phyloP scores from a whole-genome alignment of 1,140 invertebrate genomes.

The Tribolium castaneum region DNA sequence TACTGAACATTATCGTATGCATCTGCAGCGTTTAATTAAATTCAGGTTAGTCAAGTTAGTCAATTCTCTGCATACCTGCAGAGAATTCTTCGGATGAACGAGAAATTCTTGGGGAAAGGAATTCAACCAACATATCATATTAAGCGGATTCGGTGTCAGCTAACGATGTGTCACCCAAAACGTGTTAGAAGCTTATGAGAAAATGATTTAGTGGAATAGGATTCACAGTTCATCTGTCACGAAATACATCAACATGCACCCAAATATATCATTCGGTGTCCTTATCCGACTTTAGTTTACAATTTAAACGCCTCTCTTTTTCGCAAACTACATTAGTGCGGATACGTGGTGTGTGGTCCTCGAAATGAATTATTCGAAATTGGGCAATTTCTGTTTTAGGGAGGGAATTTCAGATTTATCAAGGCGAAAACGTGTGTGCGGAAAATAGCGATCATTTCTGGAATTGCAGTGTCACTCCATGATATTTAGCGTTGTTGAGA shows the following conservation, averaged over 20 bases:
- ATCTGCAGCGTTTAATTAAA: not conserved
- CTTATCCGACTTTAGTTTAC: not conserved
- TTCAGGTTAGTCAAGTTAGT: slow-evolving; percentile 4
- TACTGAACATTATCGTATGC: not conserved
- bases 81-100: slow-evolving; percentile 25
- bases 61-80: slow-evolving; percentile 20
- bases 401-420: too few species aligned
- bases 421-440: too few species aligned
- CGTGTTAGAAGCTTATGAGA: slow-evolving; percentile 54
- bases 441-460: too few species aligned
- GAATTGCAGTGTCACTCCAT: too few species aligned
- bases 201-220: slow-evolving; percentile 63
- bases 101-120: slow-evolving; percentile 32
- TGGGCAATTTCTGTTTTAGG: not conserved
- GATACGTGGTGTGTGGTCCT: slow-evolving; percentile 28
- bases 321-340: not conserved
- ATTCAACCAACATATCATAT: slow-evolving; percentile 39
- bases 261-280: slow-evolving; percentile 41
- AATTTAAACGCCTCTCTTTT: not conserved
- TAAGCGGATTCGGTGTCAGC: slow-evolving; percentile 51
- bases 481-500: too few species aligned
- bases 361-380: not conserved
- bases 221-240: slow-evolving; percentile 64
- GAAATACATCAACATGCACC: slow-evolving; percentile 60
- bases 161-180: slow-evolving; percentile 56